Conservation (phyloP, 2,113 vertebrate species). For the Xiphophorus hellerii region DNA sequence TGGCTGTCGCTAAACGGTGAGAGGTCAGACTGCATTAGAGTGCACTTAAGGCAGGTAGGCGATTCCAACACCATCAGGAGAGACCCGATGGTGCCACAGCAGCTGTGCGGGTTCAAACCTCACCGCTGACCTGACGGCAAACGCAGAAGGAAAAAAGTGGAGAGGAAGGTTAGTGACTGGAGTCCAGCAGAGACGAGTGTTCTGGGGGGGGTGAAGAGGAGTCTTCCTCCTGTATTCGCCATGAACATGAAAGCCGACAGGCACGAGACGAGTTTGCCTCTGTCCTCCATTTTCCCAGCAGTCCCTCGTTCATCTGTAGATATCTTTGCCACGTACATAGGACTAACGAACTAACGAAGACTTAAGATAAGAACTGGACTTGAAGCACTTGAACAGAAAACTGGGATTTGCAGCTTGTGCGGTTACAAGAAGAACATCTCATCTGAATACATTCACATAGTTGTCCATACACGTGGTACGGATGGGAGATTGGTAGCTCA, state of each 20-base stretch:
- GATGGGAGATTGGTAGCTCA: constrained; percentile 54
- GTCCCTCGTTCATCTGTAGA: constrained; percentile 33
- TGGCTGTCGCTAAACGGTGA: constrained; percentile 49
- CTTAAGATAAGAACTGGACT: constrained; percentile 48
- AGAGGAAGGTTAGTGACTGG: constrained; percentile 28
- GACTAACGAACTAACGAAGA: constrained; percentile 52
- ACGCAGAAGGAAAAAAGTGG: constrained; percentile 30
- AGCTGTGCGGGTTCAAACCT: constrained; percentile 61
- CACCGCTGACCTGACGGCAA: constrained; percentile 58
- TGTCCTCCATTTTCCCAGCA: constrained; percentile 36
- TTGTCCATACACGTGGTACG: constrained; percentile 63
- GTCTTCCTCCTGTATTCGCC: constrained; percentile 33
- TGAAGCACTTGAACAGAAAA: constrained; percentile 67
- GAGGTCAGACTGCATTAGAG: constrained; percentile 76
- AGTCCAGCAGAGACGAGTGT: constrained; percentile 45
- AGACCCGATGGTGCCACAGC: constrained; percentile 32
- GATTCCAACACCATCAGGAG: constrained; percentile 56
- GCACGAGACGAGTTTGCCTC: constrained; percentile 28
- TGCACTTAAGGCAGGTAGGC: constrained; percentile 80
- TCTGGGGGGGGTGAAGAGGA: constrained; percentile 52
- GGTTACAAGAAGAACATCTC: constrained; percentile 67
- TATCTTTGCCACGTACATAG: constrained; percentile 62
- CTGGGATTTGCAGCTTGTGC: constrained; percentile 64
- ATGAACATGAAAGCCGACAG: constrained; percentile 31
- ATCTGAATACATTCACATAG: constrained; percentile 78